phyloP scores from a whole-genome alignment of 2,113 vertebrate species.

The Dromas ardeola region DNA sequence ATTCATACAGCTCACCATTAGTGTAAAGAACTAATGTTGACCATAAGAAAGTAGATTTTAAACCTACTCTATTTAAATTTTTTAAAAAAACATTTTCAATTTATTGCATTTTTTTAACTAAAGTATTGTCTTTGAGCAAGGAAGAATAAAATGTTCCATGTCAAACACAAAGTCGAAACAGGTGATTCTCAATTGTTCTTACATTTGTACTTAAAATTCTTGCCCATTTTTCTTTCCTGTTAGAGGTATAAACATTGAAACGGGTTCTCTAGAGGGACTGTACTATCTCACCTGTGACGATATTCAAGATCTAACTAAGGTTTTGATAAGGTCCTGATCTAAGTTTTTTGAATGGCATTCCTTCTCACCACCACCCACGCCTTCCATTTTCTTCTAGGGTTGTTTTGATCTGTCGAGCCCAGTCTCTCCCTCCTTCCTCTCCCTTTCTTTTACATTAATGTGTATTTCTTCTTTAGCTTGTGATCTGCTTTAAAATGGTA shows the following conservation, averaged over 20 bases:
- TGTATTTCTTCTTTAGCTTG: constrained; percentile 5
- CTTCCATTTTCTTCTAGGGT: not conserved
- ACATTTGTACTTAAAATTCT: not conserved
- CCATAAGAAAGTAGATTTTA: not conserved
- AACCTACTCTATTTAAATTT: not conserved
- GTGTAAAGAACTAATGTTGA: not conserved
- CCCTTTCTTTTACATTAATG: not conserved
- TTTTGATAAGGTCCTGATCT: not conserved
- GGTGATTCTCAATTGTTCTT: not conserved
- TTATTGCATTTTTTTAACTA: not conserved
- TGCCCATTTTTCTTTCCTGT: not conserved
- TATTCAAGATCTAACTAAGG: not conserved
- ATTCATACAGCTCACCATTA: not conserved
- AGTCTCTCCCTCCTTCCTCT: not conserved
- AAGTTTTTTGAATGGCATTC: not conserved
- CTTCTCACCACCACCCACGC: not conserved
- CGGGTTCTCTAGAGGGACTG: not conserved
- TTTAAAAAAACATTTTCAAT: not conserved
- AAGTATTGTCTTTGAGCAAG: not conserved
- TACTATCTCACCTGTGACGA: not conserved
- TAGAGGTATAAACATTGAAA: not conserved
- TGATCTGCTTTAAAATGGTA: constrained; percentile 47
- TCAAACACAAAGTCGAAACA: not conserved
- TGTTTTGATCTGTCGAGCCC: not conserved
- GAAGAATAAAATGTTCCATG: not conserved